Evolutionary conservation across 2,797 vertebrate species (phyloP), one percentile per base, ranked within the genome.

Genomic region (Amniataba percoides): DNA sequence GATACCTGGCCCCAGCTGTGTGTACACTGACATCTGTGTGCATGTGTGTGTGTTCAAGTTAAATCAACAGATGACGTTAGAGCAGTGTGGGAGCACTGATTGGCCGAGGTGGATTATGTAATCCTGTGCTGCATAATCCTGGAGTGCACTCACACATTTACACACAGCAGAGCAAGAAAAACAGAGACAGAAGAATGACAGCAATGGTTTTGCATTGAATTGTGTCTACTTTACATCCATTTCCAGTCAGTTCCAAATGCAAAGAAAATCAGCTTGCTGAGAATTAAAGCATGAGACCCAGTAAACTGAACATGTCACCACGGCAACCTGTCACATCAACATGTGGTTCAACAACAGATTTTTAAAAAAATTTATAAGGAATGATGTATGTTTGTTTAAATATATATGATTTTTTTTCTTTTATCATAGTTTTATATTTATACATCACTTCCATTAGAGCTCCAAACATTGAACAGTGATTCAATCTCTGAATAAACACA

Each of bases 1-100:
- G 79, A 87, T 72, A 81, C 81, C 68, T 60, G 34, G 16, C 46
- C 69, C 67, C 89, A 81, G 85, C 78, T 84, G 84, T 86, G 86
- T 75, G 63, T 78, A 65, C 56, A 5, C 71, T 77, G 39, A 59
- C 62, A 56, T 82, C 71, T 36, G 34, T 62, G 52, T 27, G 1
- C 73, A 53, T 31, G 59, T n/a, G 39, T 56, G 51, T 71, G 67
- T 68, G 78, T 76, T 49, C 79, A 62, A 59, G 78, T 72, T 81
- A 73, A 71, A 57, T 75, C 66, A 77, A 43, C 63, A 27, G 2
- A 27, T 85, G 84, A 85, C 57, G 51, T 80, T 2, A 46, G 46
- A 52, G 58, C 52, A 21, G 53, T 23, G 7, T 0, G 18, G 71
- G 71, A 42, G 66, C 48, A 31, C 65, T 68, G 66, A 87, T 80